Evolutionary conservation across 2,888 invertebrate species (phyloP).

Genomic region (Lampropteryx suffumata): DNA sequence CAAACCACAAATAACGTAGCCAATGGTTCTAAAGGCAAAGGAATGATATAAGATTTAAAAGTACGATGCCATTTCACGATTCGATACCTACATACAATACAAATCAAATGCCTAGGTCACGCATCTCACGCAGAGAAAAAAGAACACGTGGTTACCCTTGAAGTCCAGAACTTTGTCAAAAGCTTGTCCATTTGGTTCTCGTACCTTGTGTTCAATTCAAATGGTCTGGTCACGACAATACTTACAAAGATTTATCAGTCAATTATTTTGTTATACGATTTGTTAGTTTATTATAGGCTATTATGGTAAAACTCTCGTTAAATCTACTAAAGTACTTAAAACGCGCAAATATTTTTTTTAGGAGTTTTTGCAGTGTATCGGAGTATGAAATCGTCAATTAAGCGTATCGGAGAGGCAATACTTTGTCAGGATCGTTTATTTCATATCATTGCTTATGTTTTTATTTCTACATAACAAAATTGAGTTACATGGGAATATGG

Average conservation of each 20-base stretch:
- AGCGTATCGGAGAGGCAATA: too few relatives aligned
- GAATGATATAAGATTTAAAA: conserved; percentile 3
- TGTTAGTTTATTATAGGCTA: conserved; percentile 46
- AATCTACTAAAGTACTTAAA: too few relatives aligned
- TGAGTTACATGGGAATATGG: too few relatives aligned
- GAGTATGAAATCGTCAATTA: too few relatives aligned
- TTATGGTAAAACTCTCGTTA: conserved; percentile 3
- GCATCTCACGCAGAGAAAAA: conserved; percentile 51
- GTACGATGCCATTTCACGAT: conserved; percentile 54
- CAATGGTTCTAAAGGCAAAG: too few relatives aligned
- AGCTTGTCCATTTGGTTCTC: conserved; percentile 46
- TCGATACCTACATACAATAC: conserved; percentile 9
- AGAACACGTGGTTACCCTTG: conserved; percentile 58
- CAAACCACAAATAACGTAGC: too few relatives aligned
- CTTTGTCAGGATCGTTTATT: too few relatives aligned
- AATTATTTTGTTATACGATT: conserved; percentile 49
- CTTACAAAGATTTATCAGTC: conserved; percentile 54
- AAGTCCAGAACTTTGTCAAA: conserved; percentile 65
- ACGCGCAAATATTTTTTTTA: too few relatives aligned
- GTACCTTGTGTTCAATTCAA: conserved; percentile 52
- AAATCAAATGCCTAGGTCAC: conserved; percentile 71
- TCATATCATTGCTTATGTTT: too few relatives aligned
- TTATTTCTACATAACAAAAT: too few relatives aligned
- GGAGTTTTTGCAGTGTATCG: too few relatives aligned
- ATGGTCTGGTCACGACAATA: conserved; percentile 66